A percentile compares a stretch with the other conserved stretches of the same genome.
Conservation (phyloP, 2,113 vertebrate species). For the Albula goreensis region DNA sequence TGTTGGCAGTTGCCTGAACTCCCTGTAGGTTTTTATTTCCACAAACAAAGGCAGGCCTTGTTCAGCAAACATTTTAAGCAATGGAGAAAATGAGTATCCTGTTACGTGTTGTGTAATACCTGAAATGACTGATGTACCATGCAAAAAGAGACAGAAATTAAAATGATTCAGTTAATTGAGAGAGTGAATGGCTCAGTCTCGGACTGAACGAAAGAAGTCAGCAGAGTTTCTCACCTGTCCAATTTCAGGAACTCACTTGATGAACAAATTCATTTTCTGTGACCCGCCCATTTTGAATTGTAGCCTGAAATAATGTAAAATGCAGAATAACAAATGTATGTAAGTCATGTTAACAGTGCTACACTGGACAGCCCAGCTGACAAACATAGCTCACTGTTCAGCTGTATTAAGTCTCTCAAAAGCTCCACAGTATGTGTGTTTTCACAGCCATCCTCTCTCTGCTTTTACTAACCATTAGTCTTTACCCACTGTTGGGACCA, state of each 20-base stretch:
- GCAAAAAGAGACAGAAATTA: slow-evolving; percentile 29
- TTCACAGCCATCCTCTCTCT: too few relatives aligned
- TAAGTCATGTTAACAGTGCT: background rate
- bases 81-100: slow-evolving; percentile 40
- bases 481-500: too few relatives aligned
- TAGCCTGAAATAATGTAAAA: background rate
- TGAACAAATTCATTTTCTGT: background rate
- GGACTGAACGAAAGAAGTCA: too few relatives aligned
- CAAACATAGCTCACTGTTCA: too few relatives aligned
- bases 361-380: background rate
- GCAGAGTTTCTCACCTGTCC: background rate
- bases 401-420: too few relatives aligned
- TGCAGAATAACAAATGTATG: background rate
- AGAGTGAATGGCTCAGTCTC: background rate
- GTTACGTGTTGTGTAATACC: slow-evolving; percentile 36
- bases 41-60: slow-evolving; percentile 27
- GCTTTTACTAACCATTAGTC: too few relatives aligned
- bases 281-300: too few relatives aligned
- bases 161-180: slow-evolving; percentile 24
- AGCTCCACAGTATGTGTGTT: too few relatives aligned
- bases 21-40: slow-evolving; percentile 40
- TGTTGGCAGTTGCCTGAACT: slow-evolving; percentile 21
- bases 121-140: slow-evolving; percentile 45
- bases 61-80: slow-evolving; percentile 47
- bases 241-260: background rate